Evolutionary conservation across 2,888 invertebrate species (phyloP).

Genomic region (Dryadula phaetusa): DNA sequence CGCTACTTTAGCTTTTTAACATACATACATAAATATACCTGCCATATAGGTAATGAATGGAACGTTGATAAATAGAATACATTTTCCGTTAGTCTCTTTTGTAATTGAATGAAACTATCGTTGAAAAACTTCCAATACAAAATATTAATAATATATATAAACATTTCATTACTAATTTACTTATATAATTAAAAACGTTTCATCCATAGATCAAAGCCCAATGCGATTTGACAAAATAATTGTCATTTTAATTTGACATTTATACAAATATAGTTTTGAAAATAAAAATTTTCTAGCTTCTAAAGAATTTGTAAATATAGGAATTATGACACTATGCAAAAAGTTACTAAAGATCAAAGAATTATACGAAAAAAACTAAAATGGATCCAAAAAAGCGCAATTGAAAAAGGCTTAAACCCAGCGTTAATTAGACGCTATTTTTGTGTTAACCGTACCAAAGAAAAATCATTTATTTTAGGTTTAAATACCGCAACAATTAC

Average conservation of each 20-base stretch:
- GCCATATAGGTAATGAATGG: no score
- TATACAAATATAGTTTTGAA: constrained; percentile 18
- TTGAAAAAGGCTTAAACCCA: constrained; percentile 59
- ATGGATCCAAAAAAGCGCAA: constrained; percentile 61
- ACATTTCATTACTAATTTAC: not conserved
- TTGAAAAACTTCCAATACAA: not conserved
- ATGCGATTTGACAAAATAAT: constrained; percentile 14
- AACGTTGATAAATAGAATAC: no score
- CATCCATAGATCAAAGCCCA: not conserved
- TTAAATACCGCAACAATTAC: constrained; percentile 56
- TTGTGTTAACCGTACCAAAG: constrained; percentile 58
- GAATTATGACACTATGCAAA: constrained; percentile 43
- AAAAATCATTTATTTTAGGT: constrained; percentile 52
- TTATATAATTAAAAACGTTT: not conserved
- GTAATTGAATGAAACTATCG: not conserved
- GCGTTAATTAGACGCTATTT: constrained; percentile 58
- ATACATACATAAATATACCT: not conserved
- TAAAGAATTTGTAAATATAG: not conserved
- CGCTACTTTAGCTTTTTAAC: constrained; percentile 14
- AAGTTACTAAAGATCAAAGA: constrained; percentile 46
- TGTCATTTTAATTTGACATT: constrained; percentile 21
- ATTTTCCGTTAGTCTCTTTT: no score
- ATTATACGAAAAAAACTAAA: constrained; percentile 52
- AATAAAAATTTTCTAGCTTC: not conserved
- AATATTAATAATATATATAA: not conserved